These are phyloP conservation scores for Agelas oroides DNA, from an alignment of 37 sponge, comb jelly and placozoan species.

Conservation along the genomic window DNA sequence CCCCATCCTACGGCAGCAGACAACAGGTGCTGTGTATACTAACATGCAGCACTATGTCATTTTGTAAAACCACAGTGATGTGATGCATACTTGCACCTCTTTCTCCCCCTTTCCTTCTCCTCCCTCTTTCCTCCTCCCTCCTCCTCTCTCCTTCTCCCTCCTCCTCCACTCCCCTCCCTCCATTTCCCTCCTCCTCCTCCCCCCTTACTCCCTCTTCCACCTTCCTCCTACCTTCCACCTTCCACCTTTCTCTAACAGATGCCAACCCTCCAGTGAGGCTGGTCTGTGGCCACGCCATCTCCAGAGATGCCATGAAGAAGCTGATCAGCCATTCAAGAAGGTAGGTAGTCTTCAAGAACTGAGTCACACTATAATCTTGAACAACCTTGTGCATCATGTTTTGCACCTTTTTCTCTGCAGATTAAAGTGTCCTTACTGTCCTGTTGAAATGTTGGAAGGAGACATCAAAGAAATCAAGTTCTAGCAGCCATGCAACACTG, in stretches of 20 bases:
- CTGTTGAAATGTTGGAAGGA: conserved; percentile 81
- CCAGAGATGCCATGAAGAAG: conserved; percentile 91
- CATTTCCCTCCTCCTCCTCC: too few species aligned
- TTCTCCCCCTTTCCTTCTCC: too few species aligned
- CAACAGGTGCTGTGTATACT: too few species aligned
- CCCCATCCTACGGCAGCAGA: conserved; percentile 92
- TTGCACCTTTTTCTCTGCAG: conserved; percentile 19
- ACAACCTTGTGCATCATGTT: not conserved
- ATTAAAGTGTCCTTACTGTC: conserved; percentile 98
- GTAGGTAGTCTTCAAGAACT: too few species aligned
- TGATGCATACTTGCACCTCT: too few species aligned
- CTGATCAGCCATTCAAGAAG: conserved; percentile 61
- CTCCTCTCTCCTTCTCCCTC: too few species aligned
- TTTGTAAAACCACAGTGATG: not conserved
- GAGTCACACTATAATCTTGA: not conserved
- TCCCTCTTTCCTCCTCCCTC: too few species aligned
- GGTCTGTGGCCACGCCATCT: conserved; percentile 95
- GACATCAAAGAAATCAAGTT: conserved; percentile 86
- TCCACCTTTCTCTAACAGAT: conserved; percentile 1
- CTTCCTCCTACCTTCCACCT: too few species aligned
- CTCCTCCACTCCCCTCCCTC: too few species aligned
- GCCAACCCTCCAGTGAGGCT: conserved; percentile 92
- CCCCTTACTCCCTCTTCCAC: too few species aligned
- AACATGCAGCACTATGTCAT: not conserved
- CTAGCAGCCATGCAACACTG: conserved; percentile 28